Evolutionary conservation across 2,797 vertebrate genomes (phyloP), one percentile per base, ranked within the genome.

Genomic region (Chelon auratus): DNA sequence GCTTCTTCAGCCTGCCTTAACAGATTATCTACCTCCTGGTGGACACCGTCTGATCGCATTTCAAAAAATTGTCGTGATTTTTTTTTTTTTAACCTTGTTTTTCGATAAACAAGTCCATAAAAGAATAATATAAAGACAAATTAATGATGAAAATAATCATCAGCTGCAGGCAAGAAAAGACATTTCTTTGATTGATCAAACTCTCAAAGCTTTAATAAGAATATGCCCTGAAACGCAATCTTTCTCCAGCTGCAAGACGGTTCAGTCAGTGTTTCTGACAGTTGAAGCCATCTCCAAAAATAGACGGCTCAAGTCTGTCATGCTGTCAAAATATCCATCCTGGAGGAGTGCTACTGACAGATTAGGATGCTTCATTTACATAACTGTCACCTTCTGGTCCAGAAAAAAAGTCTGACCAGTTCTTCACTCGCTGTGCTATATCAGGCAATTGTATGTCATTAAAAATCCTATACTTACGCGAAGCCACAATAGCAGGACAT

Each of bases 271-370:
- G 78, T 61, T 72, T 80, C 48, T 88, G 88, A 87, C 88, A 87
- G 84, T 83, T 68, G 86, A 76, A 87, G 73, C 77, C 48, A 53
- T 72, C 72, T 60, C 72, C 78, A 64, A 81, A 90, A 89, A 89
- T 85, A 84, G 84, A 83, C 67, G 68, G 81, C 79, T 83, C 61
- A 65, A 79, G 70, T 80, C 85, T 89, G 87, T 90, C 87, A 87
- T 69, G 59, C 65, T 86, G 89, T 89, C 87, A 89, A 76, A 89
- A 82, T 66, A 82, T 90, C 87, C 86, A 78, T 87, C 86, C 61
- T 67, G 45, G 50, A 67, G 63, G 64, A 86, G 77, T 65, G 66
- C 62, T 65, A 62, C 74, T 90, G 88, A 88, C 89, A 85, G 81
- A 91, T 88, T 86, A 88, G 81, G 84, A 87, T 4, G 47, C 73